phyloP scores from a whole-genome alignment of 2,797 vertebrate genomes.

The Enteromius paludinosus region DNA sequence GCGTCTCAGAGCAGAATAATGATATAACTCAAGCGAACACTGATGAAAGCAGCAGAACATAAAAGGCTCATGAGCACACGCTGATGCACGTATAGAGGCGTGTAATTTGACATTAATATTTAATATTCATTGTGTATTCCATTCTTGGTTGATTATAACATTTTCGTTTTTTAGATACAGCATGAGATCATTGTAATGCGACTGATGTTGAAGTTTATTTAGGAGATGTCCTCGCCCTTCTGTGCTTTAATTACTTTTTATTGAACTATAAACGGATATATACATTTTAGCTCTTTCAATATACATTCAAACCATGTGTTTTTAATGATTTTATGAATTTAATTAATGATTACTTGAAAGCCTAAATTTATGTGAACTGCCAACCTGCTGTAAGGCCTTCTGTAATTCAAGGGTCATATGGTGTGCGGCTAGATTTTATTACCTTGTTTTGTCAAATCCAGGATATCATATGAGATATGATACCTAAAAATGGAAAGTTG shows the following conservation, averaged over 20 bases:
- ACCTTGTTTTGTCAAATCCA: conserved; percentile 7
- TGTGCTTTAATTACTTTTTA: neutral
- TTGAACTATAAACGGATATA: neutral
- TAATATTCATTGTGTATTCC: conserved; percentile 38
- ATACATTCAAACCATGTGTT: neutral
- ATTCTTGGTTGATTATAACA: conserved; percentile 16
- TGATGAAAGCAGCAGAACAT: conserved; percentile 73
- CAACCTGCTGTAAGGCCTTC: neutral
- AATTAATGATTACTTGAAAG: neutral
- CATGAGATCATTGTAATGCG: conserved; percentile 16
- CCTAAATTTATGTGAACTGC: neutral
- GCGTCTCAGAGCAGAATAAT: conserved; percentile 68
- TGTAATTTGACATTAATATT: conserved; percentile 40
- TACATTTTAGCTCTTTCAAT: neutral
- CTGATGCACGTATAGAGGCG: neutral
- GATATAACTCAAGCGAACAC: conserved; percentile 69
- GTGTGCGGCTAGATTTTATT: neutral
- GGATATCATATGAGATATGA: neutral
- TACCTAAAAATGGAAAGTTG: conserved; percentile 1
- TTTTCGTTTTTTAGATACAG: neutral
- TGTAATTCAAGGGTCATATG: neutral
- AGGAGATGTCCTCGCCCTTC: neutral
- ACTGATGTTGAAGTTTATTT: conserved; percentile 18
- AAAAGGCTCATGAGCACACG: conserved; percentile 62
- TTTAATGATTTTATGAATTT: neutral